Evolutionary conservation across 2,888 invertebrate genomes (phyloP).

Genomic region (Aphidius colemani): DNA sequence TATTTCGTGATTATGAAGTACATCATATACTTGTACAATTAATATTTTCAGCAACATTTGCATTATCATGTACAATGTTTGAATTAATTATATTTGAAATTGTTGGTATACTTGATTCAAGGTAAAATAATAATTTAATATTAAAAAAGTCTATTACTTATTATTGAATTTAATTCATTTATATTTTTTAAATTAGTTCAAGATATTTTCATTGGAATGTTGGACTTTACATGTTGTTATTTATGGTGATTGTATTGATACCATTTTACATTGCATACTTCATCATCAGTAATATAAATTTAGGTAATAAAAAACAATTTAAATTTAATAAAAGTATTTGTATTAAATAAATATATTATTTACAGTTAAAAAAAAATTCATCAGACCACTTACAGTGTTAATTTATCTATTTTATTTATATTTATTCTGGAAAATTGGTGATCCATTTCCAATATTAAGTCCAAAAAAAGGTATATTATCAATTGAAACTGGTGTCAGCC

Average conservation of each 20-base stretch:
- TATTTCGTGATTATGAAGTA: slow-evolving; percentile 97
- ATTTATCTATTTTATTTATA: slow-evolving; percentile 92
- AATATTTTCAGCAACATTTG: slow-evolving; percentile 94
- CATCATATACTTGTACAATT: slow-evolving; percentile 92
- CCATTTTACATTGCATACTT: slow-evolving; percentile 97
- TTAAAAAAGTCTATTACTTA: too few relatives aligned
- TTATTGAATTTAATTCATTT: background rate
- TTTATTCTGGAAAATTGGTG: slow-evolving; percentile 98
- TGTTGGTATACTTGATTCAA: slow-evolving; percentile 86
- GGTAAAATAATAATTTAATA: slow-evolving; percentile 63
- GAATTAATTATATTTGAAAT: slow-evolving; percentile 99
- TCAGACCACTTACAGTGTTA: slow-evolving; percentile 77
- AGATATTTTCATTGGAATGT: slow-evolving; percentile 95
- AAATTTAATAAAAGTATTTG: too few relatives aligned
- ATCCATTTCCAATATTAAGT: slow-evolving; percentile 96
- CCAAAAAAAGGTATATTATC: slow-evolving; percentile 90
- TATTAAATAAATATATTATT: slow-evolving; percentile 33
- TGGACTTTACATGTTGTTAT: slow-evolving; percentile 85
- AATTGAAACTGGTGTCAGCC: slow-evolving; percentile 90
- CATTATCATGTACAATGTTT: slow-evolving; percentile 98
- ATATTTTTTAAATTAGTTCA: slow-evolving; percentile 66
- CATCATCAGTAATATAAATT: slow-evolving; percentile 85
- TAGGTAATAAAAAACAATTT: slow-evolving; percentile 66
- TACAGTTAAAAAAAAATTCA: slow-evolving; percentile 77
- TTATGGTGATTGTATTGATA: slow-evolving; percentile 93